These are phyloP conservation scores for Anthoscopus minutus DNA, from an alignment of 2,113 vertebrate species.

Conservation along the genomic window DNA sequence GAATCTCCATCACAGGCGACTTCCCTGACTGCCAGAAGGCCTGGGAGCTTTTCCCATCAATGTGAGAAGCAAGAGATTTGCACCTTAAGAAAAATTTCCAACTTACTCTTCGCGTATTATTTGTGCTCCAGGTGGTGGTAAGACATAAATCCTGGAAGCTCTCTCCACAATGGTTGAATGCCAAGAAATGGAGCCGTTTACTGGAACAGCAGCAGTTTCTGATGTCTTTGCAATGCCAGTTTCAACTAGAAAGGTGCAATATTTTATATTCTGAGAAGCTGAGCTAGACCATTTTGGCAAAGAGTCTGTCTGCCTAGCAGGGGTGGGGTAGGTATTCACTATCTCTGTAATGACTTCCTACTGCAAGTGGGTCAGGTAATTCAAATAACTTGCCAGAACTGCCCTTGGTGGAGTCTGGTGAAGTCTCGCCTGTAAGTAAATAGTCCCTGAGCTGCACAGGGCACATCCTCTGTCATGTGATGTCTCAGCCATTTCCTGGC, in stretches of 20 bases:
- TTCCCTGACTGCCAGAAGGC: background rate
- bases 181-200: constrained; percentile 17
- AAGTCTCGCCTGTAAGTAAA: constrained; percentile 57
- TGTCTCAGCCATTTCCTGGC: constrained; percentile 56
- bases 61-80: background rate
- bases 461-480: constrained; percentile 26
- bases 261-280: constrained; percentile 3
- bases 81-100: background rate
- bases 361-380: constrained; percentile 51
- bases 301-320: constrained; percentile 30
- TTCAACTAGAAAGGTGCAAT: background rate
- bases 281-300: constrained; percentile 31
- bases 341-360: constrained; percentile 45
- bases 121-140: background rate
- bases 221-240: background rate
- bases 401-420: constrained; percentile 34
- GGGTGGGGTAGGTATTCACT: constrained; percentile 48
- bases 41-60: background rate
- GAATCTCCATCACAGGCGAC: background rate
- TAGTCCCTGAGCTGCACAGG: background rate
- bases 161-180: background rate
- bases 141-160: constrained; percentile 24
- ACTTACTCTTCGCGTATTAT: background rate
- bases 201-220: constrained; percentile 30
- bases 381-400: background rate